A percentile compares a stretch with the other conserved stretches of the same genome.
phyloP scores from a whole-genome alignment of 1,140 invertebrate species.

The Idris sp. region DNA sequence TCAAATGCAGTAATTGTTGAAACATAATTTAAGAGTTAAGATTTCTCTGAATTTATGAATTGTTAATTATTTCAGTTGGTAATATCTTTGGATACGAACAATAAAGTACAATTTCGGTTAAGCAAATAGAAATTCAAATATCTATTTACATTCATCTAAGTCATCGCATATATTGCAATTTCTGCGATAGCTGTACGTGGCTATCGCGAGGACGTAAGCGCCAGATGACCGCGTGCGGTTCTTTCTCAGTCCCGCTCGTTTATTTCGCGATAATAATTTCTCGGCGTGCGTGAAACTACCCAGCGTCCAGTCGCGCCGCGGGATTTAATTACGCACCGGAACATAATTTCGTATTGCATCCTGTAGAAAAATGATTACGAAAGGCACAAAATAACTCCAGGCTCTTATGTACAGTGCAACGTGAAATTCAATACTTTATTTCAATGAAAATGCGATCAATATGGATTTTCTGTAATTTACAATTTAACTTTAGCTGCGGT shows the following conservation, averaged over 20 bases:
- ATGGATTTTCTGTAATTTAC: too few relatives aligned
- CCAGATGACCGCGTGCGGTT: constrained; percentile 35
- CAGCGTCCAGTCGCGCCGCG: constrained; percentile 32
- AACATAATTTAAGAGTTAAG: too few relatives aligned
- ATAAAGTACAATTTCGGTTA: constrained; percentile 1
- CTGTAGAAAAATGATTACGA: constrained; percentile 40
- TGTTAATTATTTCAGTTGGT: neutral
- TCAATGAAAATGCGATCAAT: constrained; percentile 42
- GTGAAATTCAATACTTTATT: constrained; percentile 26
- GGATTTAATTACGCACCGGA: constrained; percentile 56
- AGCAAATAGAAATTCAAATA: constrained; percentile 9
- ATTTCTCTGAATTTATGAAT: neutral
- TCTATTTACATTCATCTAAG: constrained; percentile 12
- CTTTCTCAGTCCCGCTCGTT: constrained; percentile 43
- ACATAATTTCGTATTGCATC: constrained; percentile 38
- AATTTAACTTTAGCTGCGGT: too few relatives aligned
- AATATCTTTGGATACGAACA: too few relatives aligned
- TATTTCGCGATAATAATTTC: constrained; percentile 61
- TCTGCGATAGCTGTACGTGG: neutral
- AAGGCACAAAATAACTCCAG: constrained; percentile 21
- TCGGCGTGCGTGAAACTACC: constrained; percentile 49
- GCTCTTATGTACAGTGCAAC: constrained; percentile 10
- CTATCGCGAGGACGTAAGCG: constrained; percentile 39
- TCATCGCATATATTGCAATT: constrained; percentile 11
- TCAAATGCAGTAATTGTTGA: too few relatives aligned